Base-by-base conservation (phyloP, 1,140 invertebrate genomes). In the Drosophila pallidifrons region DNA sequence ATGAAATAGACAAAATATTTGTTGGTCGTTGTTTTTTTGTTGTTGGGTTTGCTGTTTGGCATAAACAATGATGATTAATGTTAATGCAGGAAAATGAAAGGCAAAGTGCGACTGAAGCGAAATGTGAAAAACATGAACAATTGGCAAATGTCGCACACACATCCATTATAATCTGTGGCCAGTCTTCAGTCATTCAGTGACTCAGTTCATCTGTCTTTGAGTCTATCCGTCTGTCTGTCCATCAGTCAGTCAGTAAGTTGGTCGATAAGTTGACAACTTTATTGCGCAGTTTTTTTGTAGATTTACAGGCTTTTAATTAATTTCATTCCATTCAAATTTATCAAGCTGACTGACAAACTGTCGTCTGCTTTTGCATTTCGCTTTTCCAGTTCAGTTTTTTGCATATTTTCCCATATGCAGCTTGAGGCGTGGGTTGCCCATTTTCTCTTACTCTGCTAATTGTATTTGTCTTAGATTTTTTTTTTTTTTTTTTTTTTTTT, bases 221-320 rank as follows among this genome's bases (percentile, higher is more conserved):
- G 74, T 54, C 64, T 47, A 0, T 25, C 20, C 20, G 20, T 25
- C 20, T 25, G 3, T 25, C 20, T 4, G 20, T 25, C 16, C 1
- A 0, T 35, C 35, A 11, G 35, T 38, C 35, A 11, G 28, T 32
- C 61, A 46, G 3, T 45, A 13, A 32, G 46, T 32, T 3, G 47
- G 35, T 41, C 41, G 30, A 38, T 65, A 28, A 30, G 38, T 76
- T 82, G 82, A 82, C 76, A 87, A 87, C 46, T 74, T 88, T 89
- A 89, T 79, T 71, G 77, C 68, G 70, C 66, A 66, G 70, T 25
- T n/a, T 13, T 41, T 68, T 54, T 32, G 51, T 16, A 82, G 82
- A 87, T 85, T 89, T 89, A 89, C 85, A 89, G 86, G 78, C 73
- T 89, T 89, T 89, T 89, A 89, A 89, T 89, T 89, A 85, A 89